Percentiles rank a stretch among this genome's conserved stretches.
These are phyloP conservation scores for Coreius guichenoti DNA, from an alignment of 2,797 vertebrate species.

Conservation along the genomic window DNA sequence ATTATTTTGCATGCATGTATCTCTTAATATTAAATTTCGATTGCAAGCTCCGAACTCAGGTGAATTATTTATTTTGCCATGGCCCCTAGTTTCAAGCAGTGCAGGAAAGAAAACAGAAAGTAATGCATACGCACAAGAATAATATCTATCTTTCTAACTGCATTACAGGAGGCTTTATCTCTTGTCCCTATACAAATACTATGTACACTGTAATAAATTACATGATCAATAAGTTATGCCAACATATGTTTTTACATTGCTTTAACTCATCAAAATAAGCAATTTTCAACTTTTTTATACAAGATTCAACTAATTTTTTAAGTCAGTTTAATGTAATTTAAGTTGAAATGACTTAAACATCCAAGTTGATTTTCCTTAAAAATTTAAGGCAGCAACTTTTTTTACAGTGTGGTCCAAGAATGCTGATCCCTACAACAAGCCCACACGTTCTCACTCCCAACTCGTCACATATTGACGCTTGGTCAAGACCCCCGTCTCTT, in stretches of 20 bases:
- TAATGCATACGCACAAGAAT: not conserved
- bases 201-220: not conserved
- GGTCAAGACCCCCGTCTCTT: too few species aligned
- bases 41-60: not conserved
- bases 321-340: too few species aligned
- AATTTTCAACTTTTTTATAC: too few species aligned
- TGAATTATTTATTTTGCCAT: not conserved
- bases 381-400: too few species aligned
- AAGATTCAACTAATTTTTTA: too few species aligned
- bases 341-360: too few species aligned
- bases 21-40: not conserved
- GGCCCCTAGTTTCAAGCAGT: not conserved
- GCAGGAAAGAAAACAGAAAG: not conserved
- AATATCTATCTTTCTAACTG: not conserved
- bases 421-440: conserved; percentile 16
- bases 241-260: too few species aligned
- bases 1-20: not conserved
- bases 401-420: not conserved
- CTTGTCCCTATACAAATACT: conserved; percentile 9
- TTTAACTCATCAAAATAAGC: too few species aligned
- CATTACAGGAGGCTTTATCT: not conserved
- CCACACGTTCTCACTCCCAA: too few species aligned
- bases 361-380: too few species aligned
- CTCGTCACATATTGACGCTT: too few species aligned
- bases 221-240: too few species aligned